Evolutionary conservation across 1,140 invertebrate species (phyloP), one percentile per base, ranked within the genome.

Genomic region (Xylocopa sonorina): DNA sequence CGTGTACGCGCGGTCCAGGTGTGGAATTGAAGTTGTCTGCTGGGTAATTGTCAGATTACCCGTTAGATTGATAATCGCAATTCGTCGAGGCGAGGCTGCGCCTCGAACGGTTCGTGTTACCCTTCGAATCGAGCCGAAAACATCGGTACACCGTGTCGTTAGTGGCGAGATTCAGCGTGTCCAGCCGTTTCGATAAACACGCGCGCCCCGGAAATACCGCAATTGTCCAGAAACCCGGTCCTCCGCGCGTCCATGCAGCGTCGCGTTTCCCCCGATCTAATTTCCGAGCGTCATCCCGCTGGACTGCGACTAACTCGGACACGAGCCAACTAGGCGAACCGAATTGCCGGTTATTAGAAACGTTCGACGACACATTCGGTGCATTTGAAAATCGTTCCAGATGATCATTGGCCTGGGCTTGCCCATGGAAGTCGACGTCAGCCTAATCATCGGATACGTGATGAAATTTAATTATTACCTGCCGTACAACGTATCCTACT

Each of bases 391-490:
- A 87, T 43, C 77, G 68, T 85, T 88, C 69, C 82, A 94, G 93
- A 67, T 94, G 41, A 92, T 94, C 80, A 81, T 88, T 67, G 93
- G 93, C 74, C 88, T 94, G 66, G 93, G 93, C 73, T 88, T 93
- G 66, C 92, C 92, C 41, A 93, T 93, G 88, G 93, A 93, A 81
- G 88, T 93, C 38, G 92, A 93, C 43, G 91, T 91, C 68, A 92
- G 92, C 83, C 89, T 92, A 46, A 93, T 93, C 78, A 89, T 93
- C 73, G 93, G 93, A 76, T 92, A 92, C 72, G 93, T 94, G 79
- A 83, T 92, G 71, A 94, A 94, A 91, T 92, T 90, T 80, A 93
- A 93, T 90, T 93, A 93, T 87, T 72, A 58, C 55, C 84, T 93
- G 67, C 93, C 93, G 21, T 89, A 89, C 62, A 94, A 94, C 83